These are phyloP conservation scores for Ifrita kowaldi DNA, from an alignment of 2,113 vertebrate genomes.

Conservation along the genomic window DNA sequence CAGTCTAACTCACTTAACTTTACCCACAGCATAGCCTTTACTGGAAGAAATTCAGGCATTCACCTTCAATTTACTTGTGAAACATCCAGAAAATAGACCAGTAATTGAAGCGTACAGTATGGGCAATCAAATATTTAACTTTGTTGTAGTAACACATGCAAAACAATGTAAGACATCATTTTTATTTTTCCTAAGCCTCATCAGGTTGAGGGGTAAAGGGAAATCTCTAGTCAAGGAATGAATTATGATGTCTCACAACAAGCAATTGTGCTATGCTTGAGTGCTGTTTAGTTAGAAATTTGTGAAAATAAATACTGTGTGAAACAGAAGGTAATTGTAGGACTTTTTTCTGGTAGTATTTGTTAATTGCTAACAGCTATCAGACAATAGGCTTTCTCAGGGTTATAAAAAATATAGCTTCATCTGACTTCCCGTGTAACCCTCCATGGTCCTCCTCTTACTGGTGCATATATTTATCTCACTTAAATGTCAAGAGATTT, in stretches of 20 bases:
- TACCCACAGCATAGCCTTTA: not conserved
- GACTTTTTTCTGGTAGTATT: not conserved
- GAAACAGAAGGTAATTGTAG: not conserved
- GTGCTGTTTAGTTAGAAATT: not conserved
- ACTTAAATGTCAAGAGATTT: not conserved
- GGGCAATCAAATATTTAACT: not conserved
- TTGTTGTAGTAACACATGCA: not conserved
- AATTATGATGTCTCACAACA: not conserved
- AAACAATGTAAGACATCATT: not conserved
- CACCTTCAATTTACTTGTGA: not conserved
- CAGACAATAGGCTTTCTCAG: not conserved
- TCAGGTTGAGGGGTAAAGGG: not conserved
- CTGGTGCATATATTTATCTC: not conserved
- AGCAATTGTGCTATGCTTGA: not conserved
- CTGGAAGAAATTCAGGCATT: not conserved
- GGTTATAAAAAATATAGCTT: not conserved
- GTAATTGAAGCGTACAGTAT: not conserved
- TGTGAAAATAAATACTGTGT: not conserved
- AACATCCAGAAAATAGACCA: not conserved
- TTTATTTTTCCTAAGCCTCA: not conserved
- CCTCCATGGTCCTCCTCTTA: not conserved
- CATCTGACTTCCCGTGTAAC: not conserved
- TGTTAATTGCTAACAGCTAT: not conserved
- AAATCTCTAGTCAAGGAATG: not conserved
- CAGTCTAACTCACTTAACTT: not conserved